phyloP scores from a whole-genome alignment of 2,888 invertebrate genomes.

The Trichopria drosophilae region DNA sequence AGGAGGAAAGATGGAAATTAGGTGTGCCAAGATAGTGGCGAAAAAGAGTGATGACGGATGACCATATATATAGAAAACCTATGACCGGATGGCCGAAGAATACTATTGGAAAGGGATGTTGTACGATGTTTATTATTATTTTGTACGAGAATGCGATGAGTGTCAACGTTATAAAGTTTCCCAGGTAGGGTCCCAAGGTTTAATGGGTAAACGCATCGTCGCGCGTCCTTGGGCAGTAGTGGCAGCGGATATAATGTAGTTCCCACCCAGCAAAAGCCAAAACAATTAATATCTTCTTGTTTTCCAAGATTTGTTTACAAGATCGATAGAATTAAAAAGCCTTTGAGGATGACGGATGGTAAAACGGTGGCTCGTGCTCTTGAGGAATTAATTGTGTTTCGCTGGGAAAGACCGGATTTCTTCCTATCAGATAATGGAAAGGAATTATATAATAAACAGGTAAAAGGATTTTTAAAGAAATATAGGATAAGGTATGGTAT shows the following conservation, averaged over 20 bases:
- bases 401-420: slow-evolving; percentile 5
- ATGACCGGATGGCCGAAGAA: too few species aligned
- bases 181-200: background rate
- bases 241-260: slow-evolving; percentile 6
- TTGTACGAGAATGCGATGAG: background rate
- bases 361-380: slow-evolving; percentile 2
- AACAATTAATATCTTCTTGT: background rate
- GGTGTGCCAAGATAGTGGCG: too few species aligned
- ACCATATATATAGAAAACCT: too few species aligned
- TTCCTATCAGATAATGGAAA: too few species aligned
- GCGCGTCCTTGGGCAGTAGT: slow-evolving; percentile 8
- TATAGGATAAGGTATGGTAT: too few species aligned
- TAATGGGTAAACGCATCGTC: background rate
- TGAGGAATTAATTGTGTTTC: slow-evolving; percentile 3
- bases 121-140: background rate
- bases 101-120: slow-evolving; percentile 13
- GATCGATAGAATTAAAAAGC: slow-evolving; percentile 6
- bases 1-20: too few species aligned
- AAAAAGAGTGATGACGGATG: too few species aligned
- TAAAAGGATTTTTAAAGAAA: too few species aligned
- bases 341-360: background rate
- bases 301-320: slow-evolving; percentile 9
- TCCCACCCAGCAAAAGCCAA: slow-evolving; percentile 1
- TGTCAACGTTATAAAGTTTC: background rate
- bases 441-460: too few species aligned